Conservation (phyloP, 2,797 vertebrate genomes). For the Rhinoraja longicauda region DNA sequence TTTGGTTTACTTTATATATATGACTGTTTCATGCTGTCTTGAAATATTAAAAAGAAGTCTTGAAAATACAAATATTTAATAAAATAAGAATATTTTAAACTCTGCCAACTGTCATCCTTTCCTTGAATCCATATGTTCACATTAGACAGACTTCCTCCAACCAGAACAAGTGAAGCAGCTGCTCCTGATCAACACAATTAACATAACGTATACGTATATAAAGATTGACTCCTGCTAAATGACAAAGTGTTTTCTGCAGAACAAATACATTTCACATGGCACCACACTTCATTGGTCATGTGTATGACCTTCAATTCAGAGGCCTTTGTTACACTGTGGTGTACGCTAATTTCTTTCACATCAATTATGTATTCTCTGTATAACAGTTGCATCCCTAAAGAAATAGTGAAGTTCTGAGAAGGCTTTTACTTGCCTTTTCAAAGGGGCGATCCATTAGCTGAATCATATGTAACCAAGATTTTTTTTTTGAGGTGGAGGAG, state of each 20-base stretch:
- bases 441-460: background rate
- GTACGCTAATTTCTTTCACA: background rate
- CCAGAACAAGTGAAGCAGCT: no score
- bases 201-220: background rate
- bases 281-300: background rate
- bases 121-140: background rate
- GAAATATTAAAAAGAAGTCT: background rate
- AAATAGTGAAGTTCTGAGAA: background rate
- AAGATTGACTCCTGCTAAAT: background rate
- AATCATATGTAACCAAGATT: background rate
- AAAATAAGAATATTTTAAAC: background rate
- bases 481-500: background rate
- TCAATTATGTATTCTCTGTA: background rate
- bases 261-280: background rate
- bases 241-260: background rate
- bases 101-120: background rate
- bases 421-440: background rate
- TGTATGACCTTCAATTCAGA: conserved; percentile 10
- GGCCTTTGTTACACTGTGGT: background rate
- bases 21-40: background rate
- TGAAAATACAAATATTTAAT: background rate
- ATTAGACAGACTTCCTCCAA: background rate
- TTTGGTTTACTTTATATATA: background rate
- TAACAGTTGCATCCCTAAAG: background rate
- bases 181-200: background rate